Evolutionary conservation across 2,113 vertebrate species (phyloP).

Genomic region (Phyllostomus hastatus): DNA sequence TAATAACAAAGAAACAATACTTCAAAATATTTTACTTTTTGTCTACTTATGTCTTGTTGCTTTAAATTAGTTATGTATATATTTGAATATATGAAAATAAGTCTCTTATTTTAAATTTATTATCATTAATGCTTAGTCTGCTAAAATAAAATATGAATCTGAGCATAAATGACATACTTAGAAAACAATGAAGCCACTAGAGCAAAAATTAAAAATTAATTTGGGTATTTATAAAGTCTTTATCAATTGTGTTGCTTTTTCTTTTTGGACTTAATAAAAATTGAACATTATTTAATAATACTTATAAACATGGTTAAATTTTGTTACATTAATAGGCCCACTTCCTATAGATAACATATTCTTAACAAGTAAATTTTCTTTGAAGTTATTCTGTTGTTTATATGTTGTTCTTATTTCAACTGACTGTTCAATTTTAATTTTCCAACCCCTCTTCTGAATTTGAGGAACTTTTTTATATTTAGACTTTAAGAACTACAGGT

Average conservation of each 20-base stretch:
- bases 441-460: background rate
- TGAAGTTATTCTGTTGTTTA: slow-evolving; percentile 19
- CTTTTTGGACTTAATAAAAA: slow-evolving; percentile 31
- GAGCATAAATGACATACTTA: slow-evolving; percentile 24
- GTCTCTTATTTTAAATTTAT: slow-evolving; percentile 22
- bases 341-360: background rate
- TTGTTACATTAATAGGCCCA: background rate
- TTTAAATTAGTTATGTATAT: slow-evolving; percentile 42
- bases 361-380: slow-evolving; percentile 5
- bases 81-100: background rate
- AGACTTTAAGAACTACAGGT: slow-evolving; percentile 21
- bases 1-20: slow-evolving; percentile 29
- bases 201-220: slow-evolving; percentile 24
- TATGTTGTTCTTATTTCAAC: slow-evolving; percentile 31
- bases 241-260: background rate
- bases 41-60: background rate
- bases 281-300: background rate
- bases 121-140: background rate
- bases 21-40: slow-evolving; percentile 52
- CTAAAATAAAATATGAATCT: slow-evolving; percentile 23
- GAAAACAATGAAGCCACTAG: slow-evolving; percentile 46
- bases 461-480: slow-evolving; percentile 17
- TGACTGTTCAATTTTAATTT: slow-evolving; percentile 25
- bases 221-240: background rate
- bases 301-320: slow-evolving; percentile 28